Evolutionary conservation across 2,888 invertebrate genomes (phyloP), one percentile per base, ranked within the genome.

Genomic region (Hypomecis punctinalis): DNA sequence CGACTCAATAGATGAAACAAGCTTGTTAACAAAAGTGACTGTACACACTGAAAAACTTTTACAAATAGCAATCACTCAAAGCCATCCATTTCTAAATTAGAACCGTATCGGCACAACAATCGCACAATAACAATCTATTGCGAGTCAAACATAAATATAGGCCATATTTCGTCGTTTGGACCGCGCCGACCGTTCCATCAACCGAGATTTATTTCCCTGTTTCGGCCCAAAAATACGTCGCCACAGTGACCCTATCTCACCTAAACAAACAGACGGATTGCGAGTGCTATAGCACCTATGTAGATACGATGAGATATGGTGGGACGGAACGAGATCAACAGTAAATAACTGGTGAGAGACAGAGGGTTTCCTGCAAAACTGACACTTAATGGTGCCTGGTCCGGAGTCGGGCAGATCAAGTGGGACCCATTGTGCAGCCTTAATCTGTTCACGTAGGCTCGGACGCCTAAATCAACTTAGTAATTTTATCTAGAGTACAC

Each of bases 281-380:
- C 52, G 42, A 52, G 9, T 35, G 9, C 43, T 62, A 62, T 63
- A 57, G 40, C 40, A n/a, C 52, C 9, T 56, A 65, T 57, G 33
- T 66, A 66, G 64, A 63, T 67, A 55, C 33, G 52, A 52, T 74
- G 69, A 65, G 70, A 69, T 54, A 68, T 63, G 78, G 71, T 60
- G 76, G 71, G 83, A 83, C 86, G 88, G 86, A 89, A 88, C 86
- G 81, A 83, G 87, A 91, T 90, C 85, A 86, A 85, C 86, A 80
- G 85, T 90, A 89, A 90, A 89, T 91, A 91, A 90, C 89, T 76
- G 81, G 69, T 74, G 72, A 74, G 88, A 88, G 89, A 88, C 89
- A 82, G 83, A 85, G 88, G 83, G 83, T 79, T 90, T 91, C 90
- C 91, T 88, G 88, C 80, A 81, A 81, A 85, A 82, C 86, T 85